phyloP scores from a whole-genome alignment of 2,797 vertebrate genomes.

The Hypotaenidia philippensis region DNA sequence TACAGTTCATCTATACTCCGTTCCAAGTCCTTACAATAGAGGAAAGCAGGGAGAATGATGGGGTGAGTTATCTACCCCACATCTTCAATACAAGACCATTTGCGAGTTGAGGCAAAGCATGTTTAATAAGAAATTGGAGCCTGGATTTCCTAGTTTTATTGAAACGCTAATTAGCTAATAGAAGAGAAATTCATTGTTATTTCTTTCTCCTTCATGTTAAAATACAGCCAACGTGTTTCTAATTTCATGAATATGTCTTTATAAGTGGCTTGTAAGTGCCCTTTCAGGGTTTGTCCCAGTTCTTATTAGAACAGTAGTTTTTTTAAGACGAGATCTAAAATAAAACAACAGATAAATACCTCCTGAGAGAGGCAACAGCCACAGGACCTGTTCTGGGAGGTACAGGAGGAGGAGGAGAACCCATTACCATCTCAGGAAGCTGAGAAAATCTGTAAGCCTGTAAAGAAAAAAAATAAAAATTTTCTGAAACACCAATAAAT shows the following conservation, averaged over 20 bases:
- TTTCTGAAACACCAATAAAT: not conserved
- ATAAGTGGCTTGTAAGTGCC: not conserved
- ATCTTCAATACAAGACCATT: not conserved
- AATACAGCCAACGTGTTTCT: not conserved
- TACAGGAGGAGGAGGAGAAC: conserved; percentile 93
- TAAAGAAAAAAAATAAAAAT: conserved; percentile 3
- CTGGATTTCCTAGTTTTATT: not conserved
- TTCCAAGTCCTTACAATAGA: not conserved
- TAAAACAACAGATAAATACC: conserved; percentile 81
- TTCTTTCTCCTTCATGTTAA: not conserved
- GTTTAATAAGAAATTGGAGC: not conserved
- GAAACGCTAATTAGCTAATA: not conserved
- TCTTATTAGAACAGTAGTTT: not conserved
- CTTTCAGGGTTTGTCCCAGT: not conserved
- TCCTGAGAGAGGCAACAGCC: conserved; percentile 90
- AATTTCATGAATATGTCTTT: not conserved
- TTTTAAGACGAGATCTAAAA: not conserved
- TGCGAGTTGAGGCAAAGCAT: not conserved
- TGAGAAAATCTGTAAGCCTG: conserved; percentile 98
- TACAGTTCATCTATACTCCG: not conserved
- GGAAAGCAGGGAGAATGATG: not conserved
- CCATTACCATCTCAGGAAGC: conserved; percentile 96
- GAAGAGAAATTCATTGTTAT: not conserved
- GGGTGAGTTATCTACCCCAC: not conserved
- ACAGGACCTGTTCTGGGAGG: conserved; percentile 94